Base-by-base conservation (phyloP, 1,140 invertebrate species). In the Goniozus legneri region DNA sequence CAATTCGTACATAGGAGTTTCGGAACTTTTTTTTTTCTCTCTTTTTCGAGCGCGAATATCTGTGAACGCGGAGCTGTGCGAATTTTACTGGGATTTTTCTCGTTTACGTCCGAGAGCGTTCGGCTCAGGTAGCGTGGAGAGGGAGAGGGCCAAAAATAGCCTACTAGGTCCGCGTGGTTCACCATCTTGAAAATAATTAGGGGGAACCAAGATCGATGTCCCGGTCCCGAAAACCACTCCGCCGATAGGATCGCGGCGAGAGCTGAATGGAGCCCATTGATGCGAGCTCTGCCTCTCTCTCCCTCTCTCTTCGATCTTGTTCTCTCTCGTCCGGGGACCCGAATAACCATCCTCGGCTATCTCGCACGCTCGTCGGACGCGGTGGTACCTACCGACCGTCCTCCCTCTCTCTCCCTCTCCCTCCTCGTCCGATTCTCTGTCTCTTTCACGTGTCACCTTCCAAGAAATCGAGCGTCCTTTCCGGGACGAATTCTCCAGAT, bases 401-500 rank as follows among this genome's bases (percentile, higher is more conserved):
- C 24, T 32, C 40, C 6, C 24, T 16, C 35, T 4, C 18, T 37
- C 13, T 31, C 35, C 35, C n/a, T n/a, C n/a, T n/a, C n/a, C n/a
- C n/a, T n/a, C n/a, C n/a, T n/a, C n/a, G 58, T 46, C 59, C 47
- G 54, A 58, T 52, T 56, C 56, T 56, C 43, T 40, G 31, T 39
- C 52, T 44, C 38, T 24, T n/a, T 34, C 37, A 14, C 24, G 48
- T 42, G 47, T 58, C 36, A 48, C 50, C 60, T 75, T 73, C 74
- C 66, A 40, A 76, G 74, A 76, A 76, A 76, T 69, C 65, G 58
- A 53, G 64, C 71, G 67, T 73, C 67, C 73, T 75, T 75, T 76
- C 72, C 74, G 71, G 73, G 71, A 76, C 69, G 68, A 74, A 75
- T 75, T 73, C 71, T 58, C 68, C 52, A 75, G 71, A 76, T 75